phyloP scores from a whole-genome alignment of 2,888 invertebrate species.

The Odontothrips loti region DNA sequence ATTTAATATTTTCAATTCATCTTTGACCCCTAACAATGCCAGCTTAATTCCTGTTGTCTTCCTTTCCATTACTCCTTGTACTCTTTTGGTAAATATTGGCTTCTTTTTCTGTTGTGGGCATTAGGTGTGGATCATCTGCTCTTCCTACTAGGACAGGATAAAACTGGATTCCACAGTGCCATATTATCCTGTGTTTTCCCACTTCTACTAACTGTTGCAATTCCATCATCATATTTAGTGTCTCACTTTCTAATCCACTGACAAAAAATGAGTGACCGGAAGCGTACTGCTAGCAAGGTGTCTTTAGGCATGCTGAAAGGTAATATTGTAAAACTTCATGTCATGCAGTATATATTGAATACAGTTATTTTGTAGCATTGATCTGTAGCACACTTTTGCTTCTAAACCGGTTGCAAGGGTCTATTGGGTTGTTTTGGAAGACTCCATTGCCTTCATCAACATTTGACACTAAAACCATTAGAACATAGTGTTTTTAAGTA shows the following conservation, averaged over 20 bases:
- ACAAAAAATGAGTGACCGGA: constrained; percentile 4
- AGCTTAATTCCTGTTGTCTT: background rate
- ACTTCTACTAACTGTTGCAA: background rate
- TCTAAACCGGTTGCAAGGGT: background rate
- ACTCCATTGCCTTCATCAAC: background rate
- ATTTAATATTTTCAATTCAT: background rate
- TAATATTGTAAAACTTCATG: background rate
- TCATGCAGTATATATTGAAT: background rate
- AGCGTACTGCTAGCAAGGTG: constrained; percentile 11
- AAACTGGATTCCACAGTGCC: background rate
- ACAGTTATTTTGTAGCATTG: background rate
- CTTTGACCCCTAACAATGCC: background rate
- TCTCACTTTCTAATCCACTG: background rate
- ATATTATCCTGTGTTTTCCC: background rate
- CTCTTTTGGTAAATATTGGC: background rate
- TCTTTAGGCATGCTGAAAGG: constrained; percentile 13
- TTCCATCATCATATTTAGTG: background rate
- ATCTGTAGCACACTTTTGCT: background rate
- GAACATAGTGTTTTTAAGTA: background rate
- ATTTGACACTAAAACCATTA: background rate
- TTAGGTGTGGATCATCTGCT: constrained; percentile 5
- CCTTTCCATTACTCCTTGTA: background rate
- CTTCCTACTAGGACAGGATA: background rate
- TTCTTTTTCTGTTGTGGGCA: constrained; percentile 2
- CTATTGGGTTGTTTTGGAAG: background rate